Percentiles rank a stretch among this genome's conserved stretches.
Evolutionary conservation across 1,140 invertebrate species (phyloP).

Genomic region (Drosophila pectinifera): DNA sequence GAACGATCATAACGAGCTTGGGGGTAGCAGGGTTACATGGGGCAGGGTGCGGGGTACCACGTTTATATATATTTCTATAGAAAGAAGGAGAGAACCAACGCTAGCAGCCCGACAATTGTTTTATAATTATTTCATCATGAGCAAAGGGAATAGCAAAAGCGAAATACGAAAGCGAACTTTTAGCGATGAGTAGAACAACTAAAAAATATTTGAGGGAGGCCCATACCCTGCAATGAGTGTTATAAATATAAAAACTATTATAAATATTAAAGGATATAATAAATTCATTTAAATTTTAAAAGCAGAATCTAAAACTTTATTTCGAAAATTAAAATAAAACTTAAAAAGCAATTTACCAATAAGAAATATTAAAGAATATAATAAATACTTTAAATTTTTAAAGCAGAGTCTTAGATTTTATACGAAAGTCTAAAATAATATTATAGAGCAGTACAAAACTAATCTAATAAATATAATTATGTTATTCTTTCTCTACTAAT

Average conservation of each 20-base stretch:
- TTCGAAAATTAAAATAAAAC: accelerated
- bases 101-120: slow-evolving; percentile 68
- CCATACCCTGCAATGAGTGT: neutral
- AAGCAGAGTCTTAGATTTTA: neutral
- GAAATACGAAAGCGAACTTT: neutral
- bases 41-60: neutral
- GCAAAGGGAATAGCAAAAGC: slow-evolving; percentile 12
- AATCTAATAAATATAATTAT: too few relatives aligned
- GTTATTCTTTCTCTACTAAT: too few relatives aligned
- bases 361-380: neutral
- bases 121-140: slow-evolving; percentile 74
- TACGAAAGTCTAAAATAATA: accelerated
- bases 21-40: neutral
- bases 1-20: slow-evolving; percentile 20
- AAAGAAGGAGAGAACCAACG: slow-evolving; percentile 7
- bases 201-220: neutral
- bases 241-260: neutral
- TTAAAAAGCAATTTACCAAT: neutral
- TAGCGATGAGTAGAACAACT: neutral
- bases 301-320: too few relatives aligned
- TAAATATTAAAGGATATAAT: neutral
- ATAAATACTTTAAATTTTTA: too few relatives aligned
- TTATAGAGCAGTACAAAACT: too few relatives aligned
- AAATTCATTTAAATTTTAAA: too few relatives aligned
- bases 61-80: neutral